Base-by-base conservation (phyloP, 2,888 invertebrate genomes). In the Argyresthia goedartella region DNA sequence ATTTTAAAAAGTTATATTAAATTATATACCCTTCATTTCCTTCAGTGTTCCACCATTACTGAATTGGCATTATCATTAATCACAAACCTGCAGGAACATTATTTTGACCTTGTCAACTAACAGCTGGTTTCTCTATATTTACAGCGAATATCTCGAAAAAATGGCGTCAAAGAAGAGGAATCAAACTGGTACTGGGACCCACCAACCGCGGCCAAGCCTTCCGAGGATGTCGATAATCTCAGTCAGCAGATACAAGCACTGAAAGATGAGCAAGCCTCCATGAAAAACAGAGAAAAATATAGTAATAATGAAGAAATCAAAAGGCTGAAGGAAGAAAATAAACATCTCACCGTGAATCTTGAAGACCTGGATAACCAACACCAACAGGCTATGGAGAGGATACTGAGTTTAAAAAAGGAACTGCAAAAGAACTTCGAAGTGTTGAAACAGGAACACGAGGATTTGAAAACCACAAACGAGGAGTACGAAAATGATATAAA, bases 301-400 rank as follows among this genome's bases (percentile, higher is more conserved):
- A n/a, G 67, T 65, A 57, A 61, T 65, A 41, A 53, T 55, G 82
- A 81, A 47, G 88, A 89, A 67, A 64, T 90, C 13, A 65, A 67
- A 1, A 79, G 86, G 43, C 71, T 91, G 0, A 79, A 85, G 61
- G 86, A 88, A 62, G 89, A 91, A 65, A 90, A 90, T 57, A 81
- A 77, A 57, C 87, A 87, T 56, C 77, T 91, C 15, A 84, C 88
- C 14, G 67, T 71, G 6, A 91, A 87, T 60, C 76, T 95, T 52
- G 93, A 93, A 60, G 93, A 93, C 65, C 73, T 95, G 59, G 94
- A 95, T 64, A 87, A 73, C 48, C 93, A 94, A 71, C 92, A 94
- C 66, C 90, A 92, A 62, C 77, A 88, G 60, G 93, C 92, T 0
- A 90, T 92, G 74, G 90, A 89, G 57, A 87, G 85, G 63, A 70